These are phyloP conservation scores for Drosophila siamana DNA, from an alignment of 2,888 invertebrate genomes.

Conservation along the genomic window DNA sequence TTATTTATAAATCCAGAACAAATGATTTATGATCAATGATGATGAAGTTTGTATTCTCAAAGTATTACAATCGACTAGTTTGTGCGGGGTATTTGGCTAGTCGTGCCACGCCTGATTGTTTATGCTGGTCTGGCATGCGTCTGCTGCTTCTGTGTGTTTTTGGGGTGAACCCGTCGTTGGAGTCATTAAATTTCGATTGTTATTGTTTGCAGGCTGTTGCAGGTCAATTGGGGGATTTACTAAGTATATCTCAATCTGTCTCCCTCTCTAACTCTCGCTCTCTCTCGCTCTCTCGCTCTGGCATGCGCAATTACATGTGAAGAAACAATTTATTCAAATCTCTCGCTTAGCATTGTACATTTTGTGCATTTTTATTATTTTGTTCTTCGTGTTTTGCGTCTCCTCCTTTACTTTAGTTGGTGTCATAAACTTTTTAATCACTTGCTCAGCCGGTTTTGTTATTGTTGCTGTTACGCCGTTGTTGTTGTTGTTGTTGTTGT, in stretches of 20 bases:
- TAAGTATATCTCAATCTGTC: constrained; percentile 20
- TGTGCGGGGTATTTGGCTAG: constrained; percentile 15
- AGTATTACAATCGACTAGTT: neutral
- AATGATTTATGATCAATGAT: too few species aligned
- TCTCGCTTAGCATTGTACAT: constrained; percentile 20
- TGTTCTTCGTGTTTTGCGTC: constrained; percentile 1
- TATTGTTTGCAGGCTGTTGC: constrained; percentile 23
- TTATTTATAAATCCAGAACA: too few species aligned
- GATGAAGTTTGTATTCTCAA: neutral
- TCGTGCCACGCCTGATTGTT: neutral
- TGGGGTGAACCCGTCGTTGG: constrained; percentile 21
- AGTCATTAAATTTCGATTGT: constrained; percentile 29
- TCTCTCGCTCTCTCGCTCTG: neutral
- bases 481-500: constrained; percentile 9
- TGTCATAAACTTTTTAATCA: constrained; percentile 56
- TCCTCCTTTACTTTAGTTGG: constrained; percentile 12
- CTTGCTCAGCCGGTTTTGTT: constrained; percentile 35
- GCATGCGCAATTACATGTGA: constrained; percentile 6
- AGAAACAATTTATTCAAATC: constrained; percentile 19
- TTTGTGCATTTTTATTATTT: constrained; percentile 26
- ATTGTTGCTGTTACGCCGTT: constrained; percentile 10
- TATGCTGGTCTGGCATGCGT: constrained; percentile 15
- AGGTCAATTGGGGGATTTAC: constrained; percentile 37
- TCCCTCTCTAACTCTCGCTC: neutral
- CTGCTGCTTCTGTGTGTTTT: constrained; percentile 3